These are phyloP conservation scores for Metopia argyrocephala DNA, from an alignment of 2,888 invertebrate species.

Conservation along the genomic window DNA sequence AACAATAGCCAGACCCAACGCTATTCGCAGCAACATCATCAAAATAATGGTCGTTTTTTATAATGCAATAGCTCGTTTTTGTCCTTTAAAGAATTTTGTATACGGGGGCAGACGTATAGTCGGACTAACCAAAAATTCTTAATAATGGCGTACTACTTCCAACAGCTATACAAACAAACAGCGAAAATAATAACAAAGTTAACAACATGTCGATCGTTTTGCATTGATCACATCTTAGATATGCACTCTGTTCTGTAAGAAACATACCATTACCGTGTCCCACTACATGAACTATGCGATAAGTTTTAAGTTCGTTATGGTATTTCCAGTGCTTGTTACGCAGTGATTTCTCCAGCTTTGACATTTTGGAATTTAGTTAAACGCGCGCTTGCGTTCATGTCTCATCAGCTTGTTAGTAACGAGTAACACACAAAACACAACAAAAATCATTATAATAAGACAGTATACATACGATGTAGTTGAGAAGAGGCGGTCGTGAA, in stretches of 20 bases:
- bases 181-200: conserved; percentile 31
- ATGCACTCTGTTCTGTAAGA: not conserved
- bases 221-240: conserved; percentile 38
- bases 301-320: conserved; percentile 30
- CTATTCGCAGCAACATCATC: conserved; percentile 36
- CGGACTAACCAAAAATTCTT: conserved; percentile 42
- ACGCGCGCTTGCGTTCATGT: conserved; percentile 74
- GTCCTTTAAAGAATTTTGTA: conserved; percentile 21
- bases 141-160: conserved; percentile 55
- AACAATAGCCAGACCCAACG: conserved; percentile 19
- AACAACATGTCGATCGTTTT: conserved; percentile 56
- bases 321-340: conserved; percentile 56
- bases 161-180: conserved; percentile 26
- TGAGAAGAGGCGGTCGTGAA: not conserved
- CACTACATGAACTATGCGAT: not conserved
- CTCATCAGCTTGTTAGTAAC: conserved; percentile 75
- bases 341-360: conserved; percentile 73
- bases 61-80: conserved; percentile 50
- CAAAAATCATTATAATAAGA: conserved; percentile 8
- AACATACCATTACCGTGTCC: not conserved
- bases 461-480: not conserved
- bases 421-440: conserved; percentile 31
- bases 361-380: conserved; percentile 76
- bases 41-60: conserved; percentile 35
- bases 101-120: conserved; percentile 13